These are phyloP conservation scores for Morus bassanus DNA, from an alignment of 2,797 vertebrate species.

Conservation along the genomic window DNA sequence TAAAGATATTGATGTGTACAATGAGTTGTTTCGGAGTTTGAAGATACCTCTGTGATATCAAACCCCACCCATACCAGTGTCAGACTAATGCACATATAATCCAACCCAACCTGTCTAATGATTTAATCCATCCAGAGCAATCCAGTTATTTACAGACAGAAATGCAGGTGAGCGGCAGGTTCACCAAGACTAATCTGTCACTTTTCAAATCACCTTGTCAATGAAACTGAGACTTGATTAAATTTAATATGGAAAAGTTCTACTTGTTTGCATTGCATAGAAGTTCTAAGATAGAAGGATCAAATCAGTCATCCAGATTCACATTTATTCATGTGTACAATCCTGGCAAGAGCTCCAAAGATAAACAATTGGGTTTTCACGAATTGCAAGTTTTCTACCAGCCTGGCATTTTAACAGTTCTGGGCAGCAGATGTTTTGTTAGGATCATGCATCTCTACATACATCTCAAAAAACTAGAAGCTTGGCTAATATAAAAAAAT, in stretches of 20 bases:
- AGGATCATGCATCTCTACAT: not conserved
- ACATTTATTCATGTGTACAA: not conserved
- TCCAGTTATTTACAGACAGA: not conserved
- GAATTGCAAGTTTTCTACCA: not conserved
- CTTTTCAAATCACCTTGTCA: not conserved
- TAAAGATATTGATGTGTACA: not conserved
- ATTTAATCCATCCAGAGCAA: not conserved
- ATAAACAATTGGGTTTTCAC: not conserved
- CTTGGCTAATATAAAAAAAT: not conserved
- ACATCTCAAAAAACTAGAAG: not conserved
- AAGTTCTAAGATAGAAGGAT: not conserved
- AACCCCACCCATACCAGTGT: not conserved
- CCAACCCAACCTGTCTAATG: not conserved
- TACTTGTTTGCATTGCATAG: not conserved
- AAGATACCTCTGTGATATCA: not conserved
- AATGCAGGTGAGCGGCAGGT: not conserved
- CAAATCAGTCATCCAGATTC: not conserved
- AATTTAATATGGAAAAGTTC: not conserved
- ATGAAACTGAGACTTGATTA: not conserved
- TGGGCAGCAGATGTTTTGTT: not conserved
- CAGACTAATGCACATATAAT: not conserved
- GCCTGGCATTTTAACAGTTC: not conserved
- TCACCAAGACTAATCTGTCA: not conserved
- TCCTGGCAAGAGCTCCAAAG: not conserved
- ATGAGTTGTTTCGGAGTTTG: not conserved